Conservation (phyloP, 2,888 invertebrate genomes). For the Zele albiditarsus region DNA sequence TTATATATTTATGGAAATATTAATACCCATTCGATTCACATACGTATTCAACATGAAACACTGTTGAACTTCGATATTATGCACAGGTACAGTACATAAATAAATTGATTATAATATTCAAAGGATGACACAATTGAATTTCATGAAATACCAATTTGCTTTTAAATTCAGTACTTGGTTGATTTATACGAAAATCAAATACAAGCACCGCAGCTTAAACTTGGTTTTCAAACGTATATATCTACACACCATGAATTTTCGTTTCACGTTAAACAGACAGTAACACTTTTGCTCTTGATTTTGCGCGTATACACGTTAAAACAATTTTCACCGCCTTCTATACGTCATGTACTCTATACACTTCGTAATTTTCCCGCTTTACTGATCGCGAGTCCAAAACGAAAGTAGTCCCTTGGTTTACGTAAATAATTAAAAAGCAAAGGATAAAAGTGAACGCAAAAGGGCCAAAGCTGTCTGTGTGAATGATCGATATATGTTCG, state of each 20-base stretch:
- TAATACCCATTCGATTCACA: too few species aligned
- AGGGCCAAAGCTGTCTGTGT: constrained; percentile 48
- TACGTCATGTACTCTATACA: not conserved
- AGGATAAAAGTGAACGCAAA: constrained; percentile 58
- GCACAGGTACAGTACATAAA: not conserved
- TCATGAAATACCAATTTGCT: not conserved
- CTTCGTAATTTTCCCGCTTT: not conserved
- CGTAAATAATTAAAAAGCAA: constrained; percentile 60
- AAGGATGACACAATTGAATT: constrained; percentile 2
- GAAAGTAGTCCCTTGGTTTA: constrained; percentile 50
- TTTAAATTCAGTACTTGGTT: not conserved
- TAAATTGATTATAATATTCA: constrained; percentile 4
- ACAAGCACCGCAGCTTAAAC: constrained; percentile 28
- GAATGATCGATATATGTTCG: constrained; percentile 39
- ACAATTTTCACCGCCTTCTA: not conserved
- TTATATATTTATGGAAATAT: too few species aligned
- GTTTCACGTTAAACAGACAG: constrained; percentile 22
- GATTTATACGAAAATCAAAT: constrained; percentile 9
- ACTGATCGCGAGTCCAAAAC: constrained; percentile 1
- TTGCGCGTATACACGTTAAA: constrained; percentile 16
- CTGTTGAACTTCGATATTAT: not conserved
- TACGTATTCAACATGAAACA: too few species aligned
- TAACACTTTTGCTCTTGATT: constrained; percentile 36
- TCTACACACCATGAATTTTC: constrained; percentile 13
- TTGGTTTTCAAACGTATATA: not conserved